Base-by-base conservation (phyloP, 2,113 vertebrate species). In the Scatophagus argus region DNA sequence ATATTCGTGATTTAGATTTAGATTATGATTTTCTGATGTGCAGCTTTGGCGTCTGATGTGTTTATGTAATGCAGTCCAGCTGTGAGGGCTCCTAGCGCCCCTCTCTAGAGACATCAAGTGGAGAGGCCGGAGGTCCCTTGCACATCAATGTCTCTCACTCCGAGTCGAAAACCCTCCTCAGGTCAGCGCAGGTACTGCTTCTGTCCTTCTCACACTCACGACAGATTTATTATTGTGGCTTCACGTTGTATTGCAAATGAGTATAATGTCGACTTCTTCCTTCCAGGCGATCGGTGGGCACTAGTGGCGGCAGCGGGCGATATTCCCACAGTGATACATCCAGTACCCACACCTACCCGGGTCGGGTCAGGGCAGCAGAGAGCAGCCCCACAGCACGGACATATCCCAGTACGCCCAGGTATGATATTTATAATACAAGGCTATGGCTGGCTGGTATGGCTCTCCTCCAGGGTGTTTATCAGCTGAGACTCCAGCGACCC, bases 261-360 rank as follows among this genome's bases (percentile, higher is more conserved):
- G 27, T 39, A 31, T 55, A 2, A 72, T 82, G 51, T 47, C 41
- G 8, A n/a, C 69, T 25, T 75, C 47, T 83, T 54, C 39, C n/a
- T 44, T 83, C 83, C 93, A 99, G 97, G 94, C 96, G 96, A 87
- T 95, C 96, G 69, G 96, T 96, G 77, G 96, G 96, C 21, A 95
- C 97, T 0, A 91, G 95, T 81, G 95, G 93, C 0, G 94, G 95
- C 84, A 93, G 93, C 2, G 76, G 93, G 77, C 93, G 96, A 88
- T 95, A 96, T 72, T 91, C 95, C 86, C 96, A 95, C 63, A 95
- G 94, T 38, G 95, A 97, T 77, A 94, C 95, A 44, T 96, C 97
- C 69, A 94, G 96, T 70, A 96, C 95, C 92, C 96, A 96, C 93
- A 97, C 96, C 86, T 97, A 96, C 89, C 95, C 96, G 2, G 94